phyloP scores from a whole-genome alignment of 2,113 vertebrate genomes.

The Pterocles orientalis region DNA sequence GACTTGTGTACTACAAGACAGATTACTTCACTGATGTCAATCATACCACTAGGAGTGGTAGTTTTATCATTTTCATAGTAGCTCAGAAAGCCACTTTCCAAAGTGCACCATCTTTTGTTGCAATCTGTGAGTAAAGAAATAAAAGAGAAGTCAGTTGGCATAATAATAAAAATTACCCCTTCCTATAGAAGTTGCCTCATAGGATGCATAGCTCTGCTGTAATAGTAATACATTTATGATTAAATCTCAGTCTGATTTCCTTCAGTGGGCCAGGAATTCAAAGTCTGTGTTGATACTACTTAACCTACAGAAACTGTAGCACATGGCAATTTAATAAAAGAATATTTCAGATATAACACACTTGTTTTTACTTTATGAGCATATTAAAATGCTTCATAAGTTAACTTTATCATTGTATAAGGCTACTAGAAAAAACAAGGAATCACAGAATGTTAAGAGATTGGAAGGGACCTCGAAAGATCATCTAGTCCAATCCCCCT shows the following conservation, averaged over 20 bases:
- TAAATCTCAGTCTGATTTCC: background rate
- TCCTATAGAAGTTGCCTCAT: background rate
- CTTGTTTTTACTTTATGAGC: background rate
- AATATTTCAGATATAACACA: background rate
- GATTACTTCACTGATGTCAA: conserved; percentile 84
- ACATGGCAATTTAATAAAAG: background rate
- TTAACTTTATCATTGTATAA: background rate
- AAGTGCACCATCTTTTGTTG: conserved; percentile 89
- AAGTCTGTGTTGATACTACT: background rate
- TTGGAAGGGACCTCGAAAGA: too few relatives aligned
- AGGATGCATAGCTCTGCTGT: background rate
- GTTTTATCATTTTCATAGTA: conserved; percentile 91
- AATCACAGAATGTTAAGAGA: too few relatives aligned
- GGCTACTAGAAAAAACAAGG: background rate
- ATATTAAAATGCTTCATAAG: background rate
- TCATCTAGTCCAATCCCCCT: too few relatives aligned
- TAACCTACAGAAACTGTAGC: background rate
- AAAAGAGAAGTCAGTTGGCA: background rate
- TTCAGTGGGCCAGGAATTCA: background rate
- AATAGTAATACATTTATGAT: background rate
- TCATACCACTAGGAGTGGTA: conserved; percentile 81
- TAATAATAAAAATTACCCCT: background rate
- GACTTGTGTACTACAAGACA: conserved; percentile 82
- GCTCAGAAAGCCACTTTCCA: conserved; percentile 91
- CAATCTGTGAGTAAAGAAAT: conserved; percentile 79